phyloP scores from a whole-genome alignment of 2,888 invertebrate species.

The Lithophane leautieri region DNA sequence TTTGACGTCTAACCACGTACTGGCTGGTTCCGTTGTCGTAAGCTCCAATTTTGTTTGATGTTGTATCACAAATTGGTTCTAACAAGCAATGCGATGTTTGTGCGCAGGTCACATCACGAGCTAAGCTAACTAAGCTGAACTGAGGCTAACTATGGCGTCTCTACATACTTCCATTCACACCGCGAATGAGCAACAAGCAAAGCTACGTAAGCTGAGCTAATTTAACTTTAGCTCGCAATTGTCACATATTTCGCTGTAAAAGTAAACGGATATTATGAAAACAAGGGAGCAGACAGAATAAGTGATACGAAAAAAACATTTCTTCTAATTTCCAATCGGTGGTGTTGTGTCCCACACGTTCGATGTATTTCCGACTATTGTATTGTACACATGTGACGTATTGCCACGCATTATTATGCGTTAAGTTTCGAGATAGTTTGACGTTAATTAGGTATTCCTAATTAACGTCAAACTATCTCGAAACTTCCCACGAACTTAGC shows the following conservation, averaged over 20 bases:
- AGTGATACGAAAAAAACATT: neutral
- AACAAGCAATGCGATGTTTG: conserved; percentile 48
- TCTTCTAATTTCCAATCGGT: neutral
- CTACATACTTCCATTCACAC: neutral
- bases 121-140: conserved; percentile 10
- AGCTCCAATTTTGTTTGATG: conserved; percentile 53
- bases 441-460: too few relatives aligned
- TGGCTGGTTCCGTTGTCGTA: conserved; percentile 56
- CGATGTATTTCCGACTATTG: neutral
- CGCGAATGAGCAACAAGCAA: neutral
- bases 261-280: neutral
- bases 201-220: neutral
- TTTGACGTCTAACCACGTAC: conserved; percentile 53
- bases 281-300: neutral
- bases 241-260: neutral
- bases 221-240: neutral
- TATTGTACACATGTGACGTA: neutral
- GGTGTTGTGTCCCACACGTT: neutral
- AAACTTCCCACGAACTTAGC: neutral
- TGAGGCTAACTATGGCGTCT: neutral
- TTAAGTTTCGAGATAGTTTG: too few relatives aligned
- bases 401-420: too few relatives aligned
- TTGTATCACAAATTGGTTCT: conserved; percentile 56
- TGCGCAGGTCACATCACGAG: neutral
- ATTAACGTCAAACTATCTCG: neutral